Evolutionary conservation across 2,113 vertebrate genomes (phyloP).

Genomic region (Brienomyrus brachyistius): DNA sequence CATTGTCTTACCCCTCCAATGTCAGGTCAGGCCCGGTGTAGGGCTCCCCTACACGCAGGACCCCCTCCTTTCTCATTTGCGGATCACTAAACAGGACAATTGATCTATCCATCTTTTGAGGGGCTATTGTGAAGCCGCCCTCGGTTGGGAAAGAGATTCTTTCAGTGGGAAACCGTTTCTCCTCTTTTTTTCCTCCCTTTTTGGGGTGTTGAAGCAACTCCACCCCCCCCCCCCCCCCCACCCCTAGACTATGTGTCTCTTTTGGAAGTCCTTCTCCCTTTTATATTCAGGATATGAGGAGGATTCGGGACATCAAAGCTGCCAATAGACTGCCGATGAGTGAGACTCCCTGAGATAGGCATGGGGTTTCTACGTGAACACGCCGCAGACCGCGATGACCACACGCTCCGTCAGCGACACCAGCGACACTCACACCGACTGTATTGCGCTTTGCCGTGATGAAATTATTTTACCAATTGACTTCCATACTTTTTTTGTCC

Average conservation of each 20-base stretch:
- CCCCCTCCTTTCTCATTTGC: slow-evolving; percentile 67
- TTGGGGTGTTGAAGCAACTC: slow-evolving; percentile 59
- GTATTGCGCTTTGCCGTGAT: slow-evolving; percentile 21
- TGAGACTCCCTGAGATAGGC: slow-evolving; percentile 46
- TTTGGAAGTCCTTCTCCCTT: slow-evolving; percentile 49
- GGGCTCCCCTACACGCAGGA: slow-evolving; percentile 60
- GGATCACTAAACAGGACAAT: slow-evolving; percentile 86
- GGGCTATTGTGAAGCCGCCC: slow-evolving; percentile 69
- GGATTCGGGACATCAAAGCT: slow-evolving; percentile 72
- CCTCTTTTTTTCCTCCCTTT: slow-evolving; percentile 36
- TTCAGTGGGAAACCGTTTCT: slow-evolving; percentile 64
- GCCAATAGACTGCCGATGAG: slow-evolving; percentile 50
- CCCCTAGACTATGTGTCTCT: slow-evolving; percentile 59
- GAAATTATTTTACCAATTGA: slow-evolving; percentile 31
- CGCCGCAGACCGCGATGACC: background rate
- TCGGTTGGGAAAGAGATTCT: slow-evolving; percentile 67
- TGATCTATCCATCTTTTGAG: slow-evolving; percentile 79
- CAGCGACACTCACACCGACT: background rate
- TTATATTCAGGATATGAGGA: slow-evolving; percentile 70
- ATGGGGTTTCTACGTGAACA: background rate
- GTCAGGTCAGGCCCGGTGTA: slow-evolving; percentile 63
- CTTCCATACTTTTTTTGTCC: background rate
- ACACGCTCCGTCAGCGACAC: background rate
- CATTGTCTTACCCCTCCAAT: slow-evolving; percentile 57
- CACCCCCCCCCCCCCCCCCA: slow-evolving; percentile 40